Base-by-base conservation (phyloP, 2,797 vertebrate genomes). In the Anguilla anguilla region DNA sequence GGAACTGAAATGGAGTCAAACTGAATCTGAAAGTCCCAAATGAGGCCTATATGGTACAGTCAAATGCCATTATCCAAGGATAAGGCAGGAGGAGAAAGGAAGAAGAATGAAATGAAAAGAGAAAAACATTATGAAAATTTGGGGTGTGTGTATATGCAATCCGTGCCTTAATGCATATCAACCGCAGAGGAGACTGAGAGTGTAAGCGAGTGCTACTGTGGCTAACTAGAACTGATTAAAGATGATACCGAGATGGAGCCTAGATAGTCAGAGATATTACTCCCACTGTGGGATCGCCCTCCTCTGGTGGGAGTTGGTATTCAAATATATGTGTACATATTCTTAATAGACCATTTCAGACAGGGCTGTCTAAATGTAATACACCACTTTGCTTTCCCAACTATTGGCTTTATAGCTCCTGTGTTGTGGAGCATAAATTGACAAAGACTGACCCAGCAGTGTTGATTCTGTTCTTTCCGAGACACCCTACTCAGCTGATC, bases 11-110 rank as follows among this genome's bases (percentile, higher is more conserved):
- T 31, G n/a, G 82, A 19, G 22, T 31, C n/a, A 57, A n/a, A 55
- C 83, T 15, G 53, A 28, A 61, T 87, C 89, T 88, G 90, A 89
- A 88, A 87, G 89, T 15, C 2, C 46, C 49, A 90, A 90, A 91
- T 79, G 51, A 89, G 89, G 89, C 88, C 83, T 87, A 87, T 84
- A 90, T 91, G n/a, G 39, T 25, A 49, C 94, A 49, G 94, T 93
- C 90, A 95, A 93, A 13, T 46, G 6, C 6, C 19, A 46, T 79
- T 7, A 43, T 22, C 39, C 5, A 39, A 72, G 13, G 15, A 83
- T 15, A n/a, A n/a, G 19, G 22, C n/a, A 83, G 22, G 46, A 83
- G 46, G 31, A 51, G 13, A 25, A 10, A 51, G 49, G 1, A 13
- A 13, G 17, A n/a, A 19, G 0, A 15, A 84, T n/a, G 11, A n/a